Base-by-base conservation (phyloP, 2,888 invertebrate genomes). In the Pachycephus smyrnensis region DNA sequence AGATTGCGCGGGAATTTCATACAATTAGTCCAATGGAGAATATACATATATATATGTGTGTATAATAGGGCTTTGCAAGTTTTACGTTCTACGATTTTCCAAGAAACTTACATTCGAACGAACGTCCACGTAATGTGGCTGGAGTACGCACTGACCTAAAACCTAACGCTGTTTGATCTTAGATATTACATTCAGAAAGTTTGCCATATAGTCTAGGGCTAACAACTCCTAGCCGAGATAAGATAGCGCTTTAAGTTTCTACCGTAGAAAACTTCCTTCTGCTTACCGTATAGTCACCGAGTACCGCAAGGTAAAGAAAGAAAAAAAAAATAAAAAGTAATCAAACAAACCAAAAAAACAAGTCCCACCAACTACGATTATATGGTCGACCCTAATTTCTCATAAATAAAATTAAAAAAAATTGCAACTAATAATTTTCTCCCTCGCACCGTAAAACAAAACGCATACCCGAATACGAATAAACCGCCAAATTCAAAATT, bases 281-380 rank as follows among this genome's bases (percentile, higher is more conserved):
- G 23, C 23, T 23, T 23, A 55, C 55, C 23, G 55, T 55, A 55
- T 55, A 15, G 55, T 55, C 73, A 69, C 74, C 37, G 69, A 73
- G 75, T 69, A 68, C 76, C 73, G 73, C 69, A 73, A 76, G 75
- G 77, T 75, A 15, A 75, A 71, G 68, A 73, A 75, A 78, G 75
- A 33, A 32, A 77, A 76, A 68, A 40, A 75, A 76, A 78, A 78
- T n/a, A 75, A 78, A 69, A 76, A 69, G 68, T 73, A 37, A 31
- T 31, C 36, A n/a, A 68, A 73, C 71, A 73, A 68, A 68, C 68
- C 1, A 32, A 68, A 32, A 68, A 68, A 23, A 12, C 23, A 6
- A 75, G 0, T 32, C 6, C 32, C 36, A 40, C 76, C 36, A 23
- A 11, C 35, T 32, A 79, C 69, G 37, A 40, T 40, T 40, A 23